Evolutionary conservation across 2,113 vertebrate species (phyloP).

Genomic region (Cynoglossus semilaevis): DNA sequence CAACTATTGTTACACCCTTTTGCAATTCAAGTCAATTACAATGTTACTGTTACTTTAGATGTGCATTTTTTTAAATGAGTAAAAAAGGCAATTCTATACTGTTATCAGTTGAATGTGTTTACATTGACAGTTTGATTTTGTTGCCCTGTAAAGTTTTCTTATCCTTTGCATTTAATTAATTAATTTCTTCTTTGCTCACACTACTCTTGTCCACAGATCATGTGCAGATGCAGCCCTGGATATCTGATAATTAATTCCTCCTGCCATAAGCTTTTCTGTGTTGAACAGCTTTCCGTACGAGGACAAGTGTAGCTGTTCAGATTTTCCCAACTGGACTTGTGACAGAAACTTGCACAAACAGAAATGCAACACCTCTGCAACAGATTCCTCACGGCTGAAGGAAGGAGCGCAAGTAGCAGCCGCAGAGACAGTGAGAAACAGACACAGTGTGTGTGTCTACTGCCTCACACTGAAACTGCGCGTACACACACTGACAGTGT

Average conservation of each 20-base stretch:
- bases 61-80: too few relatives aligned
- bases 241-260: constrained; percentile 19
- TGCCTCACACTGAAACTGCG: not conserved
- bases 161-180: too few relatives aligned
- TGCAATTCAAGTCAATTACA: too few relatives aligned
- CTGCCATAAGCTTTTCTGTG: constrained; percentile 3
- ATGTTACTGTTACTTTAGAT: too few relatives aligned
- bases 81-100: too few relatives aligned
- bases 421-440: constrained; percentile 18
- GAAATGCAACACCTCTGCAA: constrained; percentile 74
- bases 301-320: constrained; percentile 38
- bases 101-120: too few relatives aligned
- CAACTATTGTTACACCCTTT: too few relatives aligned
- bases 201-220: constrained; percentile 11
- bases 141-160: constrained; percentile 10
- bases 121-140: constrained; percentile 1
- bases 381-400: constrained; percentile 73
- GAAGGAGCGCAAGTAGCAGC: constrained; percentile 33
- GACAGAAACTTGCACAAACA: constrained; percentile 56
- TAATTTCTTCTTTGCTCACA: not conserved
- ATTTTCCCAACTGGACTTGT: constrained; percentile 58
- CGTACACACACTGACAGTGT: too few relatives aligned
- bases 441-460: not conserved
- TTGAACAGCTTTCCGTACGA: constrained; percentile 29
- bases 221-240: not conserved